Conservation (phyloP, 2,888 invertebrate genomes). For the Griposia aprilina region DNA sequence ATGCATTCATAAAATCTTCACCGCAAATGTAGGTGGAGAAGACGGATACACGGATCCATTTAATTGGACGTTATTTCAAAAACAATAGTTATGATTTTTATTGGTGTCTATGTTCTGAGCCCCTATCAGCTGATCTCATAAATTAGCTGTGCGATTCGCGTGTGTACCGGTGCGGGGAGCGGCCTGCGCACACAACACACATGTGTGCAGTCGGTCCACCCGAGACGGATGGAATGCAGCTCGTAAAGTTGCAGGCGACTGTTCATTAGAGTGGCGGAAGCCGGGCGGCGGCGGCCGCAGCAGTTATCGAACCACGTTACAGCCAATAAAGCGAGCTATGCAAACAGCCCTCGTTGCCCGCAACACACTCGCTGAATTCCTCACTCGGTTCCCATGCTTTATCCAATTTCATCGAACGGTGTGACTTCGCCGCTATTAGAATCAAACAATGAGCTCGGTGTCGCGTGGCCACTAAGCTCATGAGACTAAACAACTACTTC, state of each 20-base stretch:
- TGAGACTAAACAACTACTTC: constrained; percentile 78
- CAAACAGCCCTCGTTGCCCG: constrained; percentile 82
- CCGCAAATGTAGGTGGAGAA: constrained; percentile 81
- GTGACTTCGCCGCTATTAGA: constrained; percentile 83
- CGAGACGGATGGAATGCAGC: constrained; percentile 78
- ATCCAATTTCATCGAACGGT: constrained; percentile 88
- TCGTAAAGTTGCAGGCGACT: constrained; percentile 77
- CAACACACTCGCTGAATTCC: constrained; percentile 86
- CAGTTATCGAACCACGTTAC: constrained; percentile 83
- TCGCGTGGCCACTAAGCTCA: constrained; percentile 81
- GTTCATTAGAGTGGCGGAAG: constrained; percentile 81
- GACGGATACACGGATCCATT: constrained; percentile 53
- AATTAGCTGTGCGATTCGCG: constrained; percentile 42
- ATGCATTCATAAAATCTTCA: constrained; percentile 88
- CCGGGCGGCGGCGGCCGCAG: constrained; percentile 71
- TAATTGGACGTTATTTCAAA: constrained; percentile 44
- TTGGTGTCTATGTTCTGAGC: constrained; percentile 42
- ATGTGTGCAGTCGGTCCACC: constrained; percentile 65
- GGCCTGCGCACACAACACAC: constrained; percentile 54
- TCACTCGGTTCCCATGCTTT: constrained; percentile 88
- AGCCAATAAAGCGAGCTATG: constrained; percentile 89
- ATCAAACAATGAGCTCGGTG: constrained; percentile 86
- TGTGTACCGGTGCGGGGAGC: constrained; percentile 27
- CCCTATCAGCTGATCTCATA: constrained; percentile 73
- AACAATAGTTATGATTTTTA: constrained; percentile 45